Evolutionary conservation across 2,888 invertebrate genomes (phyloP), one percentile per base, ranked within the genome.

Genomic region (Lycia hirtaria): DNA sequence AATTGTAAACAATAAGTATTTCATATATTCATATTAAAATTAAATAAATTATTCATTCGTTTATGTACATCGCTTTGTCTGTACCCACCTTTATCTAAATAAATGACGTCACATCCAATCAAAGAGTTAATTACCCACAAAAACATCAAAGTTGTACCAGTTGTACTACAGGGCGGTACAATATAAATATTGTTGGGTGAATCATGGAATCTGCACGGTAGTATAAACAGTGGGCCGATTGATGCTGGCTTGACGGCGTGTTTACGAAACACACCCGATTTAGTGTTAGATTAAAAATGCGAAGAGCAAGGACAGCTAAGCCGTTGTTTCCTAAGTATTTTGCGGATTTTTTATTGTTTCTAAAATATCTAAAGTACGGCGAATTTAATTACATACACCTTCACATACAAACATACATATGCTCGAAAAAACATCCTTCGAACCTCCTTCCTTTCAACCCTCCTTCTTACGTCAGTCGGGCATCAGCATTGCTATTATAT

Each of bases 181-280:
- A 28, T 51, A 30, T 61, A 67, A 64, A 58, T 62, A 49, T 17
- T 40, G 52, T 53, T 26, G 50, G 49, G 51, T 66, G 63, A 64
- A 35, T 64, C 63, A 66, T 43, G 47, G 47, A 47, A 62, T 55
- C 59, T 57, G 45, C 47, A 49, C 52, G 20, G 35, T 15, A 51
- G 47, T 54, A 52, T 68, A 62, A 61, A 58, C 64, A 65, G 67
- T 65, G 35, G 17, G 32, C 33, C 81, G 79, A 87, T 81, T 80
- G 85, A 83, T 77, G 79, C 72, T 68, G 63, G 72, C 71, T 78
- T 76, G 82, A 81, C 80, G 76, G 78, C 58, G 17, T 86, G 85
- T 87, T 86, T 86, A 85, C 71, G 68, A 73, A 76, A 71, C 41
- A 26, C 65, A 60, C 52, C 57, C 35, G 35, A 49, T 43, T 45